A percentile compares a stretch with the other conserved stretches of the same genome.
phyloP scores from a whole-genome alignment of 2,113 vertebrate species.

The Gavia stellata region DNA sequence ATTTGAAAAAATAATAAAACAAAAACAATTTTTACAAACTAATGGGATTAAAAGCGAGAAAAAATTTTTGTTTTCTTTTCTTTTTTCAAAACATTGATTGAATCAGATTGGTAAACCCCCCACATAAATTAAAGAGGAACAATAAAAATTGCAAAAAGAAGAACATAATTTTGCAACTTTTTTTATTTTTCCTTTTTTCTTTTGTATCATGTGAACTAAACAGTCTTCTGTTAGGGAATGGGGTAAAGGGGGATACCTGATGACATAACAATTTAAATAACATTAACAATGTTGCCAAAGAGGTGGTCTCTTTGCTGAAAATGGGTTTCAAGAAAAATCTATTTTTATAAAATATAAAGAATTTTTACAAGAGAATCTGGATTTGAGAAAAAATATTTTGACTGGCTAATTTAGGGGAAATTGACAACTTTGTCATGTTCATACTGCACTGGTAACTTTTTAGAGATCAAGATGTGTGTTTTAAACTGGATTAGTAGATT shows the following conservation, averaged over 20 bases:
- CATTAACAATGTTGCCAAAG: constrained; percentile 99
- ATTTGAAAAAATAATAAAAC: constrained; percentile 84
- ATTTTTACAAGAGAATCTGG: constrained; percentile 99
- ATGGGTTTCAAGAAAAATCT: constrained; percentile 99
- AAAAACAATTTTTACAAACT: constrained; percentile 83
- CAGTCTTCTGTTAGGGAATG: constrained; percentile 95
- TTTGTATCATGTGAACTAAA: constrained; percentile 96
- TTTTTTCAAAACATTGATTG: constrained; percentile 75
- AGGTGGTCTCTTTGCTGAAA: constrained; percentile 99
- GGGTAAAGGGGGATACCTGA: constrained; percentile 95
- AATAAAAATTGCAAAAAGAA: constrained; percentile 82
- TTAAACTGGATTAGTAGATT: constrained; percentile 95
- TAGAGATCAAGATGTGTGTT: constrained; percentile 98
- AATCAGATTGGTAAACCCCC: constrained; percentile 86
- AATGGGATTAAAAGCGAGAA: constrained; percentile 78
- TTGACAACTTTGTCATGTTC: constrained; percentile 99
- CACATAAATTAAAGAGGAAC: constrained; percentile 85
- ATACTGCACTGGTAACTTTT: constrained; percentile 99
- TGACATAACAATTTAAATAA: constrained; percentile 98
- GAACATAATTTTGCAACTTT: constrained; percentile 86
- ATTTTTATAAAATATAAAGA: constrained; percentile 99
- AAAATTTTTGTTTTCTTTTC: constrained; percentile 77
- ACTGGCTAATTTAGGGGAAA: constrained; percentile 99
- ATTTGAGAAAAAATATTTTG: constrained; percentile 99
- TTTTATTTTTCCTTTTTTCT: constrained; percentile 86